Base-by-base conservation (phyloP, 1,140 invertebrate species). In the Heterodera carotae region DNA sequence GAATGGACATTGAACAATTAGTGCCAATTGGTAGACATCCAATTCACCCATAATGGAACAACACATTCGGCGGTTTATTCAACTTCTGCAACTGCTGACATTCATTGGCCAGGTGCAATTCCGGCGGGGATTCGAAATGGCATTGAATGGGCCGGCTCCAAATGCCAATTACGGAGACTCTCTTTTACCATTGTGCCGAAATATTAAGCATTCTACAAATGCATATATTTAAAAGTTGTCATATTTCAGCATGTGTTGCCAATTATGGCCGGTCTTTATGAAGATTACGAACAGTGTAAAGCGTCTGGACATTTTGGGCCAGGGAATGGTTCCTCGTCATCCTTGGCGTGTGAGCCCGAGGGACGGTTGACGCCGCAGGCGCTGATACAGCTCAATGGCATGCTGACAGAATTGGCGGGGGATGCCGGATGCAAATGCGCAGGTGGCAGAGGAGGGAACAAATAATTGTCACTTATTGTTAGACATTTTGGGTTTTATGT, bases 351-450 rank as follows among this genome's bases (percentile, higher is more conserved):
- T 27, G 62, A 66, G n/a, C 29, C 62, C 10, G 62, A 29, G 33
- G 62, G 62, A 12, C 27, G 33, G 25, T 27, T 66, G 62, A 29
- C 27, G 62, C 62, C 62, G 62, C 27, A 66, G 29, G 62, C 62
- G 29, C 12, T 66, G 62, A 4, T 10, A 4, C 62, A 66, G 7
- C 62, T 66, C 27, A 66, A 66, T 22, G 62, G 29, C 6, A 66
- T 66, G 25, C 33, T 66, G 62, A 66, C 62, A 15, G 62, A 66
- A 18, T 7, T 66, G 62, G 62, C 6, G 36, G 18, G 48, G 0
- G 39, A 71, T n/a, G 48, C 27, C 36, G 59, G 39, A 25, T 71
- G 69, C 59, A n/a, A 59, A 71, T 71, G 69, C 62, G 69, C 69
- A n/a, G 48, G 48, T 56, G 48, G 22, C 5, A 56, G 22, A 18